Evolutionary conservation across 2,113 vertebrate species (phyloP).

Genomic region (Sinocyclocheilus maitianheensis): DNA sequence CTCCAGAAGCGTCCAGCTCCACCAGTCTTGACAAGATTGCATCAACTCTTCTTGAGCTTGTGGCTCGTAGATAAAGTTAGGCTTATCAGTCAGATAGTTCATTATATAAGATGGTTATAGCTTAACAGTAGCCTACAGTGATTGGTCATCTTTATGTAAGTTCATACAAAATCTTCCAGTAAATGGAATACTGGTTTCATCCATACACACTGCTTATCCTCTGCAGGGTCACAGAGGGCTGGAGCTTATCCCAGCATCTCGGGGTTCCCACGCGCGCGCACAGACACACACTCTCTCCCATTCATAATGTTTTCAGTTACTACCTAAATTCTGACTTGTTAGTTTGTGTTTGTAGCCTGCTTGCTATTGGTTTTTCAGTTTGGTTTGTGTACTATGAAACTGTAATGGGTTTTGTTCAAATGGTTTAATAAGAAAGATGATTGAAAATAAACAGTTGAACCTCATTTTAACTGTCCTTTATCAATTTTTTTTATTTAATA

Average conservation of each 20-base stretch:
- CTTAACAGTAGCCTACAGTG: background rate
- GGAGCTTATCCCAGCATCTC: background rate
- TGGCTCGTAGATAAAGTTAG: slow-evolving; percentile 67
- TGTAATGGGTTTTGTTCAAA: background rate
- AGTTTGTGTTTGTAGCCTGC: background rate
- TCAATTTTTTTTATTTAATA: background rate
- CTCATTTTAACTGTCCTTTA: background rate
- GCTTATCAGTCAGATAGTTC: background rate
- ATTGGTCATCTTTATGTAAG: background rate
- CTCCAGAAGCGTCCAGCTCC: slow-evolving; percentile 55
- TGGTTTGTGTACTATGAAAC: background rate
- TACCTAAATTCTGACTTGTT: background rate
- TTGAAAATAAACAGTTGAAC: background rate
- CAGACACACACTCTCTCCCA: background rate
- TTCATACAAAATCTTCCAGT: background rate
- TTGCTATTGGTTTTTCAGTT: background rate
- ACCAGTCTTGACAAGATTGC: slow-evolving; percentile 75
- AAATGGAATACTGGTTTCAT: background rate
- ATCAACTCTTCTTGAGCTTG: slow-evolving; percentile 74
- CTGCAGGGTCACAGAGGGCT: background rate
- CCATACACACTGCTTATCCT: background rate
- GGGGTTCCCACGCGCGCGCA: no score
- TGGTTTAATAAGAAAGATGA: background rate
- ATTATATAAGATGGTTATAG: background rate
- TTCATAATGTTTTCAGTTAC: no score